A percentile compares a stretch with the other conserved stretches of the same genome.
phyloP scores from a whole-genome alignment of 2,113 vertebrate genomes.

The Cacatua alba region DNA sequence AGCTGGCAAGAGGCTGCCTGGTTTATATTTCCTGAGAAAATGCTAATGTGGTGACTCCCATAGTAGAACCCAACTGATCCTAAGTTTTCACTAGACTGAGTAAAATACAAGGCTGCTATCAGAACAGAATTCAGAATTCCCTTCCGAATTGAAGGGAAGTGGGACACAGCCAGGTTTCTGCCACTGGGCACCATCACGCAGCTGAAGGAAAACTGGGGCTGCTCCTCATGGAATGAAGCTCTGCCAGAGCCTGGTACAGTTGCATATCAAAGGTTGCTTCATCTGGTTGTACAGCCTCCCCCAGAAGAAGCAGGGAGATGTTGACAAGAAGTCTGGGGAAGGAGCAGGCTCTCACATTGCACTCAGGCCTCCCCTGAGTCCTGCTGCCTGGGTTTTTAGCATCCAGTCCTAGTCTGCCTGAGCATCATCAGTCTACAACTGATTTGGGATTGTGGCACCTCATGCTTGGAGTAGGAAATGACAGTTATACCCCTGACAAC shows the following conservation, averaged over 20 bases:
- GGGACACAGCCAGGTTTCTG: not conserved
- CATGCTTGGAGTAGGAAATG: fast-evolving
- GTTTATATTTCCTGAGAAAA: not conserved
- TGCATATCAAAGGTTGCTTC: not conserved
- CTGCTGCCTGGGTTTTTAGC: not conserved
- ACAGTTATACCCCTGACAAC: not conserved
- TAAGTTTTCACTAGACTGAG: not conserved
- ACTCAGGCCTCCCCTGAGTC: not conserved
- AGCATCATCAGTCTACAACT: fast-evolving
- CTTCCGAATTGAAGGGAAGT: fast-evolving
- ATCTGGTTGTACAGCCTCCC: not conserved
- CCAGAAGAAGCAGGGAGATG: not conserved
- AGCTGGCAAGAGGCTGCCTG: not conserved
- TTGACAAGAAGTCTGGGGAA: not conserved
- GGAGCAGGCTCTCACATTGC: not conserved
- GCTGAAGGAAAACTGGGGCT: not conserved
- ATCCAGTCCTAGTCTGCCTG: not conserved
- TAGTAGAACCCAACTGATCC: not conserved
- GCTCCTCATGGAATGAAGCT: fast-evolving
- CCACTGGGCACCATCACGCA: not conserved
- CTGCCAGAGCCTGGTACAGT: not conserved
- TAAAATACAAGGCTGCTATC: not conserved
- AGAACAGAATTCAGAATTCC: fast-evolving
- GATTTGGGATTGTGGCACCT: fast-evolving
- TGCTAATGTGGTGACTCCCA: not conserved